phyloP scores from a whole-genome alignment of 2,888 invertebrate genomes.

The Beris morrisii region DNA sequence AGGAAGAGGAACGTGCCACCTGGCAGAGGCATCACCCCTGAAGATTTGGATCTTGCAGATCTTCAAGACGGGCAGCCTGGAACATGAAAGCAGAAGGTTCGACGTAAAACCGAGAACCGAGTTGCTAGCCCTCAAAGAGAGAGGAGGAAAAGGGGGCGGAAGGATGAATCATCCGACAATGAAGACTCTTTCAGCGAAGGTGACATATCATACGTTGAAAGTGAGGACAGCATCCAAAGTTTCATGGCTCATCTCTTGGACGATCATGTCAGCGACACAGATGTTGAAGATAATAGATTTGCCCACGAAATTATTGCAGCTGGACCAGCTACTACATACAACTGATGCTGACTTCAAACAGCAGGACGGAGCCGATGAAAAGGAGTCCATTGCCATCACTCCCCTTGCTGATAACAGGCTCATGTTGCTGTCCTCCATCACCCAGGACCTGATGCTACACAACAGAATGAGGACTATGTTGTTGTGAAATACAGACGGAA shows the following conservation, averaged over 20 bases:
- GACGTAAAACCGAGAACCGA: not conserved
- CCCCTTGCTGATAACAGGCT: not conserved
- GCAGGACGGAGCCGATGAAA: not conserved
- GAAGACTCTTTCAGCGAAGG: not conserved
- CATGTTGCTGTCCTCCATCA: not conserved
- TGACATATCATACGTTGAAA: not conserved
- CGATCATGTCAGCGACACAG: not conserved
- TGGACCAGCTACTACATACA: not conserved
- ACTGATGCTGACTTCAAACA: not conserved
- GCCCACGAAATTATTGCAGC: not conserved
- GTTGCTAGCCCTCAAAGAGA: too few relatives aligned
- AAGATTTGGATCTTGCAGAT: too few relatives aligned
- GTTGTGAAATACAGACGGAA: too few relatives aligned
- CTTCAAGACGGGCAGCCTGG: too few relatives aligned
- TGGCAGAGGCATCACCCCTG: too few relatives aligned
- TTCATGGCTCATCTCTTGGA: not conserved
- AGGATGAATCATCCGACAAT: not conserved
- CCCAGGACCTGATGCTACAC: not conserved
- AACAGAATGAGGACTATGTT: not conserved
- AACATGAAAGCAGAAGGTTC: not conserved
- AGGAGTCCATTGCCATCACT: not conserved
- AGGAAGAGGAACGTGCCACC: too few relatives aligned
- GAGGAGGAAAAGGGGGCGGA: not conserved
- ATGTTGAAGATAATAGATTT: slow-evolving; percentile 1
- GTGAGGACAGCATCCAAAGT: slow-evolving; percentile 1